Evolutionary conservation across 2,888 invertebrate genomes (phyloP).

Genomic region (Drosophila anomelani): DNA sequence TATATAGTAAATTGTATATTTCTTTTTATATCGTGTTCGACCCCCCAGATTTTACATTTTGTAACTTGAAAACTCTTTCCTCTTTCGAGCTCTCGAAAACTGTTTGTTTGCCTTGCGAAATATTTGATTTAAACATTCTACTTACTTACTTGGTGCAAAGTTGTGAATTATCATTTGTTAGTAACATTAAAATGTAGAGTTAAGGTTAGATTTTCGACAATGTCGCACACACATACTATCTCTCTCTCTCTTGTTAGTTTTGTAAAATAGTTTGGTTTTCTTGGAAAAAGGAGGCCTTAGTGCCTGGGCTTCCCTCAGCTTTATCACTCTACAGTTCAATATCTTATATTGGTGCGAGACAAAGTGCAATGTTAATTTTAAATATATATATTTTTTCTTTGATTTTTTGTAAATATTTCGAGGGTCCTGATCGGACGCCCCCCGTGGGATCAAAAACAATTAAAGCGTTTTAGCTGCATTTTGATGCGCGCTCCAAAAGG

Average conservation of each 20-base stretch:
- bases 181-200: conserved; percentile 55
- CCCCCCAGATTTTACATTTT: conserved; percentile 30
- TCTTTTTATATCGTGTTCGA: conserved; percentile 38
- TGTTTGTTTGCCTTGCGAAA: conserved; percentile 37
- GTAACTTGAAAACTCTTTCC: conserved; percentile 9
- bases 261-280: conserved; percentile 66
- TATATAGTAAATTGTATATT: conserved; percentile 63
- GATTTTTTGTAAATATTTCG: conserved; percentile 32
- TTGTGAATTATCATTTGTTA: conserved; percentile 46
- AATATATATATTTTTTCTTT: conserved; percentile 19
- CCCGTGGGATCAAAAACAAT: conserved; percentile 26
- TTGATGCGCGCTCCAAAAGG: conserved; percentile 20
- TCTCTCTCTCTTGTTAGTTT: conserved; percentile 31
- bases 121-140: conserved; percentile 65
- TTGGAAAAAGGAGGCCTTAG: conserved; percentile 41
- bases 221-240: conserved; percentile 58
- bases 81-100: conserved; percentile 27
- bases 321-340: conserved; percentile 76
- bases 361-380: conserved; percentile 62
- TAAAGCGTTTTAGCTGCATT: conserved; percentile 29
- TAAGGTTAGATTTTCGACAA: conserved; percentile 47
- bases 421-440: conserved; percentile 17
- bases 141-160: conserved; percentile 65
- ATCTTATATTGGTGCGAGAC: conserved; percentile 76
- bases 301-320: conserved; percentile 34